Base-by-base conservation (phyloP, 2,888 invertebrate genomes). In the Phyllotreta striolata region DNA sequence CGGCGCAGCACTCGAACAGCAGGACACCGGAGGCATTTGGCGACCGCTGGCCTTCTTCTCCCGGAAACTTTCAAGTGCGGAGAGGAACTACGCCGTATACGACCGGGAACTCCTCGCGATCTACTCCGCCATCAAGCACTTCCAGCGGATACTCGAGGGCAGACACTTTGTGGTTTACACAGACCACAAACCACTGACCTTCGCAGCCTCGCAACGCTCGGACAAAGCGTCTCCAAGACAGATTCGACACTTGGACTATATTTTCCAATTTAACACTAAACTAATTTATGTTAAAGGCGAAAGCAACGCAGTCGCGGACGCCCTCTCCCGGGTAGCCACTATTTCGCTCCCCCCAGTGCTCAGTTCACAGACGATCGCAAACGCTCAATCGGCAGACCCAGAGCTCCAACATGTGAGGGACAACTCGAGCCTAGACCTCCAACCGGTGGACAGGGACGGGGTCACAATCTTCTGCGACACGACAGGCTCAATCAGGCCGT, bases 41-140 rank as follows among this genome's bases (percentile, higher is more conserved):
- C 40, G 52, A 55, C 67, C 63, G 9, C 46, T 64, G 34, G 52
- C 62, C 0, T 66, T 64, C 12, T 66, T 62, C 13, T 64, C 49
- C 6, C 46, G 44, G 24, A 67, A 65, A 13, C 49, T 51, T 0
- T 41, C 55, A 1, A n/a, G 40, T 0, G 55, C 64, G 5, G 39
- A 62, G 6, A 47, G 46, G 9, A 79, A 77, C 5, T 82, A 81
- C 49, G 77, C 78, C 9, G 37, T 38, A 3, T 52, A 74, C 75
- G 80, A 83, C 59, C 39, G 79, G 1, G 80, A 81, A 66, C 72
- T 83, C 0, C 67, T 79, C 1, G 80, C 80, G 0, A 76, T 78
- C 1, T 82, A 80, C 59, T 66, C 72, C 51, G 76, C 76, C 0
- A 69, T 81, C 0, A 73, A 74, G 55, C 69, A 78, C 61, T 81